Evolutionary conservation across 2,113 vertebrate species (phyloP), one percentile per base, ranked within the genome.

Genomic region (Amphilophus citrinellus): DNA sequence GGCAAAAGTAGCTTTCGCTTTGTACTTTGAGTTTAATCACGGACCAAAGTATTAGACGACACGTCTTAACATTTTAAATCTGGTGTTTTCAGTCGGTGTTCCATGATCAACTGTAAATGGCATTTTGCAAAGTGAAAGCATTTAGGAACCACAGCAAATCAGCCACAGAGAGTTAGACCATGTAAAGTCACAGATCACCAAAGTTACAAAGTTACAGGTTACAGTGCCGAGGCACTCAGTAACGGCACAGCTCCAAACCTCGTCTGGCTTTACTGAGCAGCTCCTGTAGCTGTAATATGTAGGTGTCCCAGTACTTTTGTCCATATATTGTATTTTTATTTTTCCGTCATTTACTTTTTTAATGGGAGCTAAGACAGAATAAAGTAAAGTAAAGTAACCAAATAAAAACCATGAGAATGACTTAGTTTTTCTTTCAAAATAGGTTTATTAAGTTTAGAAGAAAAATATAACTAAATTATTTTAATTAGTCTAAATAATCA

Each of bases 1-100:
- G 24, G 24, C 24, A 24, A 24, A 24, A 24, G 24, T 24, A 24
- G 24, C 24, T 24, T 27, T 27, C 2, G 27, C 27, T 27, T 27
- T 27, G 27, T 27, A 27, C 27, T 73, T 73, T 53, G 20, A 53
- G 66, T 15, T 47, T 47, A 47, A 47, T 47, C 44, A 15, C 13
- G 44, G 39, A 47, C 39, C 0, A n/a, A 14, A 15, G 44, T 47
- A 15, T 14, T 2, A 1, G 4, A 7, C 22, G 13, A 1, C 39
- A 66, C 39, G 27, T 27, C 27, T 27, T 27, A 27, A 27, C 27
- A 2, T 27, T 27, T 27, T 27, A 27, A 27, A 27, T 27, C 27
- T 2, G 27, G 27, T 27, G 27, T 27, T 27, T 27, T 27, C 27
- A 27, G 27, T 27, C 27, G 27, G 27, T 27, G 27, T 37, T 37